Base-by-base conservation (phyloP, 2,888 invertebrate species). In the Muscina levida region DNA sequence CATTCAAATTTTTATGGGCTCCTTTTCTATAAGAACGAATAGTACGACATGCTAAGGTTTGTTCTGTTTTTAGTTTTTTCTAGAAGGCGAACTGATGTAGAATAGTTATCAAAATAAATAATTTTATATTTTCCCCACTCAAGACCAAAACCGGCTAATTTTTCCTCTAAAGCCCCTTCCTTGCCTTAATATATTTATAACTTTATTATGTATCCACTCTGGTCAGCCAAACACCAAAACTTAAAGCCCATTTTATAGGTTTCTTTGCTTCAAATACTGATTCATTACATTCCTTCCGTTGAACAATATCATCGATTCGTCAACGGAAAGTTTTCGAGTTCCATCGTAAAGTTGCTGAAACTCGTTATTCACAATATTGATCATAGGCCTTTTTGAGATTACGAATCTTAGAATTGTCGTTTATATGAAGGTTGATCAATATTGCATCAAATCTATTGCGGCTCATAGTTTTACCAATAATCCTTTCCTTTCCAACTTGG, bases 321-420 rank as follows among this genome's bases (percentile, higher is more conserved):
- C 77, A 42, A 77, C 51, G 22, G 31, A 71, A 24, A 65, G 51
- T n/a, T 39, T 22, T 6, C 75, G 48, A 26, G 46, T 75, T 19
- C 39, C 19, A 68, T 74, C 26, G 77, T 53, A 77, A 39, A 66
- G 44, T 44, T 26, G 26, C 56, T 22, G 11, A 26, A 77, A 74
- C 39, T 74, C 75, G 31, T 72, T 71, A 62, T 76, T 76, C 48
- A 79, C 48, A 10, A 44, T 59, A 68, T 78, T 57, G 10, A 78
- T 75, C 67, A 78, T 66, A 66, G 31, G 59, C 1, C 59, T 37
- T 62, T 31, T 71, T 22, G 31, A 39, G 17, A 57, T 51, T 22
- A 79, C 51, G 67, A 73, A 79, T 76, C 17, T 65, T 56, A 17
- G 62, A 46, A 48, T 75, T 82, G 67, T 82, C 78, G 53, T 72